phyloP scores from a whole-genome alignment of 2,113 vertebrate genomes.

The Xenus cinereus region DNA sequence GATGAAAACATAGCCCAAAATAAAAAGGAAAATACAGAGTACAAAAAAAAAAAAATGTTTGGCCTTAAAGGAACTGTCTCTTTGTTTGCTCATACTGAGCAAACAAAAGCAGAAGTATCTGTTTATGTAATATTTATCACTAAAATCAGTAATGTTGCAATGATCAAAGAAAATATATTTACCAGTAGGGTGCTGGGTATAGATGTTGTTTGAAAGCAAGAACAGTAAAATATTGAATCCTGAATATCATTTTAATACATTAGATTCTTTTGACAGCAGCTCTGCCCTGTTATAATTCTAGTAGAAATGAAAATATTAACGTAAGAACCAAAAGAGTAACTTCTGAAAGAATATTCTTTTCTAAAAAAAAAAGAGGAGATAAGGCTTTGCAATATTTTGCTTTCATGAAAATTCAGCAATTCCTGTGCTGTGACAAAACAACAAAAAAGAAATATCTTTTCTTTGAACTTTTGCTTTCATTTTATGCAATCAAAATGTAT shows the following conservation, averaged over 20 bases:
- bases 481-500: background rate
- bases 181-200: background rate
- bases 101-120: slow-evolving; percentile 48
- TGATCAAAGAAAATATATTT: slow-evolving; percentile 67
- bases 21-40: background rate
- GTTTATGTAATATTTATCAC: slow-evolving; percentile 61
- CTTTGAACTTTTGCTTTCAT: background rate
- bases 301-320: slow-evolving; percentile 37
- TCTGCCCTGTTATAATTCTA: background rate
- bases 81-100: slow-evolving; percentile 22
- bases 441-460: background rate
- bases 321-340: background rate
- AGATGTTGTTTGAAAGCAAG: slow-evolving; percentile 14
- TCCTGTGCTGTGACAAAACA: background rate
- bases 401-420: slow-evolving; percentile 28
- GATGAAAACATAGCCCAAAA: background rate
- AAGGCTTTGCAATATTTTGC: background rate
- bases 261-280: slow-evolving; percentile 13
- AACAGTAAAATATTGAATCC: slow-evolving; percentile 26
- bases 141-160: slow-evolving; percentile 34
- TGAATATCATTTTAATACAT: slow-evolving; percentile 60
- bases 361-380: background rate
- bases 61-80: background rate
- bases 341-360: slow-evolving; percentile 19
- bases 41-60: background rate